Evolutionary conservation across 2,113 vertebrate genomes (phyloP), one percentile per base, ranked within the genome.

Genomic region (Neolamprologus sp.): DNA sequence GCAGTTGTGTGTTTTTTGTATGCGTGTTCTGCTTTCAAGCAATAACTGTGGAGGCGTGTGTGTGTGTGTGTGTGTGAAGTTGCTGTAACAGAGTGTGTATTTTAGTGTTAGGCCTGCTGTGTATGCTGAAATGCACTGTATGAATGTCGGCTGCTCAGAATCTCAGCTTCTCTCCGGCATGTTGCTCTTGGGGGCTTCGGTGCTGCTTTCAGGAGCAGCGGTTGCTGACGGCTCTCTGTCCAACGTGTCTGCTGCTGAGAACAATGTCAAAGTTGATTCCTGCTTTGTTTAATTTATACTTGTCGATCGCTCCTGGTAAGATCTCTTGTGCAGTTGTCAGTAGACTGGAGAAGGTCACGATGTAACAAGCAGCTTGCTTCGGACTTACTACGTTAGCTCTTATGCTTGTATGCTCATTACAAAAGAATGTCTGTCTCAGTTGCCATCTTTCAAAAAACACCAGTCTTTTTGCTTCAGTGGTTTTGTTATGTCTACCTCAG

Each of bases 401-500:
- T 28, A 12, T 51, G 28, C 84, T 84, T 26, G 55, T 88, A 16
- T 21, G 71, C 85, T 85, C 33, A 55, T 82, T 83, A 17, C 55
- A 42, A 75, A 88, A 45, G 40, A 87, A 90, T 81, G 60, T 88
- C 89, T 63, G 83, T 92, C 83, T 95, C 84, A 80, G 47, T 57
- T 86, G 53, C 82, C 83, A 86, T 82, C 85, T 68, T 57, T 79
- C 5, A 9, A 53, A 81, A 81, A 83, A 82, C 82, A 65, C 78
- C 81, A 31, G 68, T 71, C 58, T 87, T 75, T 45, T 83, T 83
- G 60, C 33, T 7, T 90, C 89, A 80, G 90, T 80, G 71, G 78
- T 93, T 95, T 90, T 83, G 86, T 95, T 89, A 83, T 73, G 93
- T 95, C 95, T 96, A 95, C 95, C 94, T 96, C 94, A 95, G 85